Evolutionary conservation across 2,113 vertebrate species (phyloP).

Genomic region (Cygnus buccinator): DNA sequence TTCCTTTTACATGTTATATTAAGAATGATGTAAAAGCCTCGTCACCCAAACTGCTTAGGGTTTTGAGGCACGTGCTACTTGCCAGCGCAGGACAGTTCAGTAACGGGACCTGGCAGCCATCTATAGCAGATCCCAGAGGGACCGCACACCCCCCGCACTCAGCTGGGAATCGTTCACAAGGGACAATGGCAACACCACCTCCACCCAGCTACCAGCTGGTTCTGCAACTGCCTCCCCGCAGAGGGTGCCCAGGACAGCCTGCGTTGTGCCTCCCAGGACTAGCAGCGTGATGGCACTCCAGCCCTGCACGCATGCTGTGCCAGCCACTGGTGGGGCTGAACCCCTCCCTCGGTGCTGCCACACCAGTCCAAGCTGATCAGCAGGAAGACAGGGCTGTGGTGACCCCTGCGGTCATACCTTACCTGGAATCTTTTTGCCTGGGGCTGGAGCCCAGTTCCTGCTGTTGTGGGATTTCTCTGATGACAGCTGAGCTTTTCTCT

Average conservation of each 20-base stretch:
- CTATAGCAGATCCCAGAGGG: not conserved
- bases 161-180: not conserved
- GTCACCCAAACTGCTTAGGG: fast-evolving
- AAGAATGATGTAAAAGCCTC: not conserved
- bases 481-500: not conserved
- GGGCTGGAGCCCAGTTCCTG: not conserved
- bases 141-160: fast-evolving
- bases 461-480: not conserved
- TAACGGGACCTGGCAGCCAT: not conserved
- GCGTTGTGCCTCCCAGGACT: not conserved
- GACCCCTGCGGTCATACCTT: not conserved
- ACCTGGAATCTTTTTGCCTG: constrained; percentile 54
- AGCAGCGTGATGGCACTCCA: fast-evolving
- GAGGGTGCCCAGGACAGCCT: not conserved
- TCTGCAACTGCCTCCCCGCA: not conserved
- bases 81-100: not conserved
- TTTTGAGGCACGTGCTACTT: not conserved
- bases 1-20: not conserved
- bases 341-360: fast-evolving
- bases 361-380: fast-evolving
- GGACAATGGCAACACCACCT: not conserved
- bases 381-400: fast-evolving
- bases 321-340: not conserved
- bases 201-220: fast-evolving
- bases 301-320: fast-evolving